These are phyloP conservation scores for Drosophila littoralis DNA, from an alignment of 1,140 invertebrate genomes.

Conservation along the genomic window DNA sequence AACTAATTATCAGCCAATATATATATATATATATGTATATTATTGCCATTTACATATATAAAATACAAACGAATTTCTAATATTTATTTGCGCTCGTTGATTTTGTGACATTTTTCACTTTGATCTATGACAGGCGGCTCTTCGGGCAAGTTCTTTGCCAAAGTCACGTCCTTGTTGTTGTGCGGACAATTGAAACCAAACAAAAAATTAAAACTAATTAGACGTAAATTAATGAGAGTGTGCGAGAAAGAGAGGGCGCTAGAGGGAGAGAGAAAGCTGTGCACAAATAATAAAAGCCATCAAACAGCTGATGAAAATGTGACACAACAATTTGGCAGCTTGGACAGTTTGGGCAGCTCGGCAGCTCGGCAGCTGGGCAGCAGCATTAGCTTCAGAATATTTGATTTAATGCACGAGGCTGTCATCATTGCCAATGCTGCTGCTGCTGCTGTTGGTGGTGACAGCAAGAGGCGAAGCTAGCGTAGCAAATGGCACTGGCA, in stretches of 20 bases:
- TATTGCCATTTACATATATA: conserved; percentile 14
- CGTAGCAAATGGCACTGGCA: neutral
- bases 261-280: conserved; percentile 37
- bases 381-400: conserved; percentile 3
- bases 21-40: conserved; percentile 34
- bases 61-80: conserved; percentile 52
- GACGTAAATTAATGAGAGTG: conserved; percentile 75
- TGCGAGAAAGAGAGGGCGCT: neutral
- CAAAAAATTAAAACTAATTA: conserved; percentile 78
- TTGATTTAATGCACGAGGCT: conserved; percentile 50
- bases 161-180: conserved; percentile 75
- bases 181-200: conserved; percentile 52
- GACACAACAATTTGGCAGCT: conserved; percentile 76
- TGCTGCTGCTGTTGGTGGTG: neutral
- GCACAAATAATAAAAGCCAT: conserved; percentile 29
- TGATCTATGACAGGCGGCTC: conserved; percentile 58
- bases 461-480: neutral
- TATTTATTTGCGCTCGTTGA: conserved; percentile 52
- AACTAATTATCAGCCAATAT: conserved; percentile 53
- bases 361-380: conserved; percentile 11
- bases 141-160: conserved; percentile 77
- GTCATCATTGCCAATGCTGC: conserved; percentile 1
- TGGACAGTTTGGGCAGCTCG: conserved; percentile 39
- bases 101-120: conserved; percentile 57
- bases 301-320: conserved; percentile 74